Base-by-base conservation (phyloP, 2,888 invertebrate species). In the Schizaphis graminum region DNA sequence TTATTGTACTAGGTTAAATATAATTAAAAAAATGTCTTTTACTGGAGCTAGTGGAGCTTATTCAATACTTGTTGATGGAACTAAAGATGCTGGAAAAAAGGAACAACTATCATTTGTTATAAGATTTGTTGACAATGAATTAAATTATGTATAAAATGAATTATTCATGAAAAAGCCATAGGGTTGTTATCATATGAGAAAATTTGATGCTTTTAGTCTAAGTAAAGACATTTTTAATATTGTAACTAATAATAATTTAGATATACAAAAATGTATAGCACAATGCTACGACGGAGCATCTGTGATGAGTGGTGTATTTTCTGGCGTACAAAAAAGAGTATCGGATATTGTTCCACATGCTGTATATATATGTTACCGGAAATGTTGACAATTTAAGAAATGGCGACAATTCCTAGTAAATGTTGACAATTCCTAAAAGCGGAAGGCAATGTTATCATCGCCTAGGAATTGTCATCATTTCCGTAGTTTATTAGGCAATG, bases 251-350 rank as follows among this genome's bases (percentile, higher is more conserved):
- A 87, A 87, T 49, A 89, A 89, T 35, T 89, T 94, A 56, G 53
- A 91, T 67, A 92, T 92, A 44, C 57, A 88, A 26, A 90, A 91
- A 56, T 94, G 77, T 77, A 93, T 95, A 92, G 95, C 95, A 57
- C 95, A 95, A 89, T 95, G 94, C 21, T 95, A 95, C 61, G 95
- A 95, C 86, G 95, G 95, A 91, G 67, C 77, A 77, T 77, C 77
- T 7, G 77, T 77, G 11, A 77, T 77, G 77, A 77, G 77, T 77
- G 77, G 77, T 35, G 77, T 77, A 35, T 77, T 77, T 35, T 77
- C 77, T 10, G 77, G 77, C 11, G 77, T 77, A n/a, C 77, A 77
- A 35, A 77, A 77, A 77, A 35, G 77, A 77, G 35, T 77, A 35
- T 4, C 77, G 28, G 77, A 77, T 77, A 35, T 35, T 35, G 77